Conservation (phyloP, 2,888 invertebrate genomes). For the Calameuta filiformis region DNA sequence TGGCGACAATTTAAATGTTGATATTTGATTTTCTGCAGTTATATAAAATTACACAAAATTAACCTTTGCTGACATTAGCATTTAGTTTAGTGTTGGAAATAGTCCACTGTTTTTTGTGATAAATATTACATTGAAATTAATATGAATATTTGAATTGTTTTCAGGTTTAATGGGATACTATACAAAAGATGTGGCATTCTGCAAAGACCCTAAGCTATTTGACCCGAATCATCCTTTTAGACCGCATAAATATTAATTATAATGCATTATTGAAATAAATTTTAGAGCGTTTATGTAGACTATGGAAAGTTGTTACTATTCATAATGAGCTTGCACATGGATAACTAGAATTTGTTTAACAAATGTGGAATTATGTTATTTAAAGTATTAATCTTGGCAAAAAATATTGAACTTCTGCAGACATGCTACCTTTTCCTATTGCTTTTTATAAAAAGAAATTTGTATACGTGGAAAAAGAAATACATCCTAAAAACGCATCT, state of each 20-base stretch:
- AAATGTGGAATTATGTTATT: too few relatives aligned
- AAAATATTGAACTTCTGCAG: too few relatives aligned
- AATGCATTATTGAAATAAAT: conserved; percentile 10
- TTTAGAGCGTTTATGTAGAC: background rate
- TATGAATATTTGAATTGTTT: conserved; percentile 32
- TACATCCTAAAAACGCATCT: too few relatives aligned
- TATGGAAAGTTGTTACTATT: conserved; percentile 29
- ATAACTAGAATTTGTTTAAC: background rate
- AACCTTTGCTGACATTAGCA: too few relatives aligned
- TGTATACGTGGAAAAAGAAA: too few relatives aligned
- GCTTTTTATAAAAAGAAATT: too few relatives aligned
- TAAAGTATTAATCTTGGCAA: too few relatives aligned
- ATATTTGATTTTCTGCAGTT: too few relatives aligned
- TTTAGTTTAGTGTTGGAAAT: background rate
- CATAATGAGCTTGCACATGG: too few relatives aligned
- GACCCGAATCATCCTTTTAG: conserved; percentile 87
- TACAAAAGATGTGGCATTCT: conserved; percentile 82
- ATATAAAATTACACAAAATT: too few relatives aligned
- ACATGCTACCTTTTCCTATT: too few relatives aligned
- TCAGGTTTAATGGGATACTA: conserved; percentile 83
- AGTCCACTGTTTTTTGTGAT: background rate
- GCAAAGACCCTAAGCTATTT: conserved; percentile 90
- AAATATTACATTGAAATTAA: conserved; percentile 8
- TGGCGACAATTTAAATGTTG: too few relatives aligned
- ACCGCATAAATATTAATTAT: conserved; percentile 78